phyloP scores from a whole-genome alignment of 2,888 invertebrate species.

The Heteropelma amictum region DNA sequence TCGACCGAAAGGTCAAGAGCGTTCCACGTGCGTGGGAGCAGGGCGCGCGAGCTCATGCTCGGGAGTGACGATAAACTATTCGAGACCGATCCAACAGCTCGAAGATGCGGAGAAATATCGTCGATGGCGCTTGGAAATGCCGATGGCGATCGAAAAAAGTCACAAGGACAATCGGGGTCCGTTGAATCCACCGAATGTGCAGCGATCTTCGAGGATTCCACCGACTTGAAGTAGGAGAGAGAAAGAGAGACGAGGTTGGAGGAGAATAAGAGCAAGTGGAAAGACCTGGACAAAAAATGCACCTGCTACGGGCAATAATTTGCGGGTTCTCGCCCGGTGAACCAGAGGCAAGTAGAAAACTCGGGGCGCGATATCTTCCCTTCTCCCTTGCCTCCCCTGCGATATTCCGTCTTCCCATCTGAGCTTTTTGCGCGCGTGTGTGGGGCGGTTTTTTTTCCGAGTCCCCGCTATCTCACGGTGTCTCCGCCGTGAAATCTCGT shows the following conservation, averaged over 20 bases:
- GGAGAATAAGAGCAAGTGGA: slow-evolving; percentile 30
- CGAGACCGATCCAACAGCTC: too few species aligned
- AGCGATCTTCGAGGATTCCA: too few species aligned
- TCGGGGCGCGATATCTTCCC: slow-evolving; percentile 37
- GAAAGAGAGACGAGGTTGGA: slow-evolving; percentile 4
- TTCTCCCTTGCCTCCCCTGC: slow-evolving; percentile 23
- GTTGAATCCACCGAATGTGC: slow-evolving; percentile 31
- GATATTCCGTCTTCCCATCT: slow-evolving; percentile 28
- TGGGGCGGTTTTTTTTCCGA: too few species aligned
- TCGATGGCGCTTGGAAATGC: neutral
- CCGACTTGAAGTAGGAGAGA: too few species aligned
- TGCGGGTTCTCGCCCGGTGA: slow-evolving; percentile 58
- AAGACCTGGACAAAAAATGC: slow-evolving; percentile 69
- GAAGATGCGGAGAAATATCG: too few species aligned
- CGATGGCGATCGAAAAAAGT: slow-evolving; percentile 25
- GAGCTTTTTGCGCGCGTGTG: too few species aligned
- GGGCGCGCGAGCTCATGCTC: too few species aligned
- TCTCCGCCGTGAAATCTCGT: slow-evolving; percentile 55
- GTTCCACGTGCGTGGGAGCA: too few species aligned
- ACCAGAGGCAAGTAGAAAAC: slow-evolving; percentile 25
- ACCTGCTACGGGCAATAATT: slow-evolving; percentile 74
- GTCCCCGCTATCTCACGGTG: slow-evolving; percentile 38
- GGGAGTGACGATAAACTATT: too few species aligned
- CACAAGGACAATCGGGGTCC: slow-evolving; percentile 8
- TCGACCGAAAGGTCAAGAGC: neutral